A percentile compares a stretch with the other conserved stretches of the same genome.
These are phyloP conservation scores for Corythoichthys intestinalis DNA, from an alignment of 2,113 vertebrate genomes.

Conservation along the genomic window DNA sequence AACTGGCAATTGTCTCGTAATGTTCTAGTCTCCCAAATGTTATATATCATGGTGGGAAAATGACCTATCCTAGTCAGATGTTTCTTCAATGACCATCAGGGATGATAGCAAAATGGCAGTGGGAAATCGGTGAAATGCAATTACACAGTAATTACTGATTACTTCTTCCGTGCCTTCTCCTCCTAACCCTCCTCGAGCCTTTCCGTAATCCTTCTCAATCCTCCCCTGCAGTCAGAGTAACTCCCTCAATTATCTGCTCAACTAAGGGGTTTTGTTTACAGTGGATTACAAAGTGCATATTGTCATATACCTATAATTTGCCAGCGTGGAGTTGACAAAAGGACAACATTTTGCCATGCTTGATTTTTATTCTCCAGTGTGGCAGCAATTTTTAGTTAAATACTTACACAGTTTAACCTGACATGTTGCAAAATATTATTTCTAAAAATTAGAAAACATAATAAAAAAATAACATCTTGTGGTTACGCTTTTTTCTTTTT, in stretches of 20 bases:
- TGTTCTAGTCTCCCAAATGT: neutral
- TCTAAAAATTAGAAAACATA: too few species aligned
- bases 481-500: too few species aligned
- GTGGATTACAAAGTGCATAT: neutral
- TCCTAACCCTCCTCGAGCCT: constrained; percentile 29
- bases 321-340: constrained; percentile 8
- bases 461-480: too few species aligned
- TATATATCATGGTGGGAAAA: constrained; percentile 8
- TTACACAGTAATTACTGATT: constrained; percentile 62
- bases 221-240: constrained; percentile 42
- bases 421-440: too few species aligned
- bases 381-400: too few species aligned
- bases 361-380: too few species aligned
- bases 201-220: constrained; percentile 51
- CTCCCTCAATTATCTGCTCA: constrained; percentile 40
- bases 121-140: constrained; percentile 40
- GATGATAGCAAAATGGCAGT: constrained; percentile 41
- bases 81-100: constrained; percentile 30
- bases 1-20: too few species aligned
- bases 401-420: too few species aligned
- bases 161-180: constrained; percentile 30
- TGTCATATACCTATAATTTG: constrained; percentile 21
- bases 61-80: neutral
- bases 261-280: constrained; percentile 16
- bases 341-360: too few species aligned